phyloP scores from a whole-genome alignment of 2,113 vertebrate species.

The Notiomystis cincta region DNA sequence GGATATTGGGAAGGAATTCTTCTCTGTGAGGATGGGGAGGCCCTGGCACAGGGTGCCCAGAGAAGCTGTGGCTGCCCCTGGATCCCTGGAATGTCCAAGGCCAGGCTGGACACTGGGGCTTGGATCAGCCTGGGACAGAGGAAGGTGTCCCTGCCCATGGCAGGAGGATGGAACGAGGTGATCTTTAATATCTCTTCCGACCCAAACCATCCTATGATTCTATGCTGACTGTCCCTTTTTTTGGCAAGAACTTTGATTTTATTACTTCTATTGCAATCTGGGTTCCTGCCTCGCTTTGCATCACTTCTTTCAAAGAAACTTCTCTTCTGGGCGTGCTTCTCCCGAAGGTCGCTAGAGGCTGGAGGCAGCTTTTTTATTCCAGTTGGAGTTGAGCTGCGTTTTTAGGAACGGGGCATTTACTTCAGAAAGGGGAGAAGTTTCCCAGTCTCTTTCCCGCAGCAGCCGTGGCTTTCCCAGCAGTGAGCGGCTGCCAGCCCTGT shows the following conservation, averaged over 20 bases:
- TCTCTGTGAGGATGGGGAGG: accelerated
- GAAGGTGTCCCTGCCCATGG: background rate
- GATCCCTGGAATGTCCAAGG: background rate
- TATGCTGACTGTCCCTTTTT: background rate
- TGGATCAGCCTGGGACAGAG: accelerated
- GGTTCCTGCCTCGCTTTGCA: background rate
- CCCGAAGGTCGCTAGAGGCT: background rate
- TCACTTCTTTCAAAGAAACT: background rate
- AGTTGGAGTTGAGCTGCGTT: background rate
- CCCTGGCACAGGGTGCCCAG: background rate
- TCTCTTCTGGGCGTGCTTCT: background rate
- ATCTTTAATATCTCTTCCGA: background rate
- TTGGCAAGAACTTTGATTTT: background rate
- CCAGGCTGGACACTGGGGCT: accelerated
- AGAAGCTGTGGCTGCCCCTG: background rate
- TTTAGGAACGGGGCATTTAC: background rate
- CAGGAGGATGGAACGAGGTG: background rate
- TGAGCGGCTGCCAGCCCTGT: background rate
- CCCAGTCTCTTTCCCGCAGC: background rate
- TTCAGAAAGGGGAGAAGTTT: background rate
- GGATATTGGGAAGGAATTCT: background rate
- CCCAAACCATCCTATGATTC: background rate
- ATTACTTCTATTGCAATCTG: background rate
- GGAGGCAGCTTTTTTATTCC: background rate
- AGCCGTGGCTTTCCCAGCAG: background rate